Evolutionary conservation across 2,888 invertebrate genomes (phyloP).

Genomic region (Agrochola lychnidis): DNA sequence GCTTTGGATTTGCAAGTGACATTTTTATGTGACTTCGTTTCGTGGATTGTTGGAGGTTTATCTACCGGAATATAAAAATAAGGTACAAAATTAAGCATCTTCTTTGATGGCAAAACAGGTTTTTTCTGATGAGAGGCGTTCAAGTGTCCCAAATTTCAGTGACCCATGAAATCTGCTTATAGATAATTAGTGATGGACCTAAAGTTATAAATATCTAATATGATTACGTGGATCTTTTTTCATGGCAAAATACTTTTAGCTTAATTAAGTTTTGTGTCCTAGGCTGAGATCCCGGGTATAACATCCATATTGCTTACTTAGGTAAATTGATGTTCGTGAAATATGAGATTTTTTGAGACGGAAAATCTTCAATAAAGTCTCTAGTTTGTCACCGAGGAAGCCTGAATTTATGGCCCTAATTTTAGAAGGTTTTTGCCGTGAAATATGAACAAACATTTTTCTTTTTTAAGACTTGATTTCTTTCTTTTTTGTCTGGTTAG

Average conservation of each 20-base stretch:
- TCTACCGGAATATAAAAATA: constrained; percentile 42
- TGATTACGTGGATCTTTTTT: constrained; percentile 35
- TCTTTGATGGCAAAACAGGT: constrained; percentile 27
- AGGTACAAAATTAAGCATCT: constrained; percentile 47
- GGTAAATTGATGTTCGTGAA: constrained; percentile 45
- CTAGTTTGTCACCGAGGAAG: constrained; percentile 29
- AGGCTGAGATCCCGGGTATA: background rate
- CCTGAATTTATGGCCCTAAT: constrained; percentile 42
- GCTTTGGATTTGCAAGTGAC: constrained; percentile 56
- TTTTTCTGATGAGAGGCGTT: constrained; percentile 58
- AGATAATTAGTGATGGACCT: constrained; percentile 54
- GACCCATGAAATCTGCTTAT: constrained; percentile 65
- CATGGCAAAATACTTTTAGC: constrained; percentile 41
- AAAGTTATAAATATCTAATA: constrained; percentile 53
- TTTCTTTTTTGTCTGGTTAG: too few relatives aligned
- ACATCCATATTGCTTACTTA: constrained; percentile 44
- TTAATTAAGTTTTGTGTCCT: constrained; percentile 32
- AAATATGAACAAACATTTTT: constrained; percentile 27
- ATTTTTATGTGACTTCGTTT: constrained; percentile 46
- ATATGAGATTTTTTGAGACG: constrained; percentile 39
- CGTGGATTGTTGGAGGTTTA: constrained; percentile 31
- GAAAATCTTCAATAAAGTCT: constrained; percentile 43
- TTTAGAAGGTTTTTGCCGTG: constrained; percentile 26
- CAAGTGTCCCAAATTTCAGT: constrained; percentile 64
- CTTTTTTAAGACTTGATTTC: background rate